Conservation (phyloP, 2,797 vertebrate species). For the Eulemur mongoz region DNA sequence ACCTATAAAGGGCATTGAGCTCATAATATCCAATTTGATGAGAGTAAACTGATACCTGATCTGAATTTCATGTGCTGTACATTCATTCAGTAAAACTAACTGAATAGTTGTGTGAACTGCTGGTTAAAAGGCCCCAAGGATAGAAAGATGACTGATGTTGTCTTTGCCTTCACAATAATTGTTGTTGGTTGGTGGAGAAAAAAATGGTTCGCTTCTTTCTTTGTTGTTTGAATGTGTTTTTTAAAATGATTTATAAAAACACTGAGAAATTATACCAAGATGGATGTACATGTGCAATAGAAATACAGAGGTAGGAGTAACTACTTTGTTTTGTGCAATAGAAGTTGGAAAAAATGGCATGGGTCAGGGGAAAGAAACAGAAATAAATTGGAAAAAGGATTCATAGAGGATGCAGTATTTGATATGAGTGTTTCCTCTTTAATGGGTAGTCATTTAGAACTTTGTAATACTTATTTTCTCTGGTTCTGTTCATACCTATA, state of each 20-base stretch:
- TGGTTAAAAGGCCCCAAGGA: not conserved
- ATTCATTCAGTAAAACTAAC: not conserved
- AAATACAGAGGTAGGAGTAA: not conserved
- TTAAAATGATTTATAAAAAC: conserved; percentile 12
- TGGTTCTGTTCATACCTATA: not conserved
- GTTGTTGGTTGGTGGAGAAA: not conserved
- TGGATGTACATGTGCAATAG: not conserved
- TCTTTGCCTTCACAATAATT: not conserved
- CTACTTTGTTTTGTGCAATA: not conserved
- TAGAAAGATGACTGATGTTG: not conserved
- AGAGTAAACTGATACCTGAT: not conserved
- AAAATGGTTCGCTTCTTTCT: not conserved
- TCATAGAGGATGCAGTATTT: not conserved
- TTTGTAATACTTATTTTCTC: not conserved
- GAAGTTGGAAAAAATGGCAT: not conserved
- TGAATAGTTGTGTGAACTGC: not conserved
- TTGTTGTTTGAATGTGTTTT: not conserved
- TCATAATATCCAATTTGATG: not conserved
- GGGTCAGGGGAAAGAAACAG: not conserved
- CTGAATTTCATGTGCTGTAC: not conserved
- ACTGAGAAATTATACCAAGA: not conserved
- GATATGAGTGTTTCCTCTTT: not conserved
- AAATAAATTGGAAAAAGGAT: not conserved
- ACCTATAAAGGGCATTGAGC: not conserved
- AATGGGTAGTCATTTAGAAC: not conserved